Conservation (phyloP, 2,888 invertebrate genomes). For the Cataglyphis altisquamis region DNA sequence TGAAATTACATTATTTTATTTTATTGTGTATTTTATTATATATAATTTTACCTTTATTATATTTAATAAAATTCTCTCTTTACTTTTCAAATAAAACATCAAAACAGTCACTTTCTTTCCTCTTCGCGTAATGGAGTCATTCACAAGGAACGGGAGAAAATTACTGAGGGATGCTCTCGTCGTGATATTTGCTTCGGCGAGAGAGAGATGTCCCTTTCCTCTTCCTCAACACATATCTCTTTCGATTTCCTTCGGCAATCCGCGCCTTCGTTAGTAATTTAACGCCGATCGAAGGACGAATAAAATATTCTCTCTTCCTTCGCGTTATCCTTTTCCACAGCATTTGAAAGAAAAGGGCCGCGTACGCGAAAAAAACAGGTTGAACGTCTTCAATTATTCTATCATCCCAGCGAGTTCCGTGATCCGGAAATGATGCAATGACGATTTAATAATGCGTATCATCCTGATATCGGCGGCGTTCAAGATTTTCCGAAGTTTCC, state of each 20-base stretch:
- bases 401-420: neutral
- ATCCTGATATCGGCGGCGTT: neutral
- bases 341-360: slow-evolving; percentile 32
- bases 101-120: neutral
- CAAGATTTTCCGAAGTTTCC: neutral
- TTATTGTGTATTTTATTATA: neutral
- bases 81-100: slow-evolving; percentile 7
- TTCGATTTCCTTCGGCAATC: slow-evolving; percentile 36
- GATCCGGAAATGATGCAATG: neutral
- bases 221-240: slow-evolving; percentile 21
- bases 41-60: neutral
- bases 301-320: slow-evolving; percentile 27
- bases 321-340: slow-evolving; percentile 23
- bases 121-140: neutral
- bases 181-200: slow-evolving; percentile 3
- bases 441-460: neutral
- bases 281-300: slow-evolving; percentile 22
- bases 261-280: slow-evolving; percentile 60
- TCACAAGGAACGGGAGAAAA: neutral
- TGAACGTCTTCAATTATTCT: slow-evolving; percentile 3
- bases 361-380: slow-evolving; percentile 5
- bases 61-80: neutral
- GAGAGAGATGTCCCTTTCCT: neutral
- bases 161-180: slow-evolving; percentile 6
- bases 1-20: slow-evolving; percentile 2